These are phyloP conservation scores for Lepus europaeus DNA, from an alignment of 2,113 vertebrate species.

Conservation along the genomic window DNA sequence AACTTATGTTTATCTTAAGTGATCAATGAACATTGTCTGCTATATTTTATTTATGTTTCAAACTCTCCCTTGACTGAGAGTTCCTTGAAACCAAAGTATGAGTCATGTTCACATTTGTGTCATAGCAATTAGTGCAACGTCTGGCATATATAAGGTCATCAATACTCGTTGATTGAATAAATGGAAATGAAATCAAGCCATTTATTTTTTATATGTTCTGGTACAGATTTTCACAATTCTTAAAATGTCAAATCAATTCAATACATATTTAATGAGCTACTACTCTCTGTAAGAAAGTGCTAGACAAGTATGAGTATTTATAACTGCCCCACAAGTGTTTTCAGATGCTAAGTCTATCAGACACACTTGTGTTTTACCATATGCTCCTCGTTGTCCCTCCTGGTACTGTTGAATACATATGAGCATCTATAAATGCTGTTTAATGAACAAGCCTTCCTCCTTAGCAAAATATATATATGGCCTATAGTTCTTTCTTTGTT, in stretches of 20 bases:
- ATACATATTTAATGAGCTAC: background rate
- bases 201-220: background rate
- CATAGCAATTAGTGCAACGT: background rate
- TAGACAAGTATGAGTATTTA: background rate
- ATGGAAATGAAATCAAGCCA: background rate
- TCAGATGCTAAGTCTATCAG: background rate
- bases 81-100: background rate
- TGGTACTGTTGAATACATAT: background rate
- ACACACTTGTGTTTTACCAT: background rate
- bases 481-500: background rate
- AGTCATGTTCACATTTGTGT: background rate
- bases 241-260: slow-evolving; percentile 27
- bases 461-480: background rate
- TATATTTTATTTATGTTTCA: slow-evolving; percentile 16
- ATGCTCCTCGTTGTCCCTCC: background rate
- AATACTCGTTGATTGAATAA: background rate
- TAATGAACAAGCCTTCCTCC: background rate
- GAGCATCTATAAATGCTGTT: background rate
- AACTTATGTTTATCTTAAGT: slow-evolving; percentile 46
- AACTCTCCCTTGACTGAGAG: background rate
- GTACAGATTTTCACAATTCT: background rate
- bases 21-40: background rate
- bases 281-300: background rate
- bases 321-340: background rate
- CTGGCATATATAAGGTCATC: background rate